Conservation (phyloP, 2,888 invertebrate species). For the Macrosoma leucophasiata region DNA sequence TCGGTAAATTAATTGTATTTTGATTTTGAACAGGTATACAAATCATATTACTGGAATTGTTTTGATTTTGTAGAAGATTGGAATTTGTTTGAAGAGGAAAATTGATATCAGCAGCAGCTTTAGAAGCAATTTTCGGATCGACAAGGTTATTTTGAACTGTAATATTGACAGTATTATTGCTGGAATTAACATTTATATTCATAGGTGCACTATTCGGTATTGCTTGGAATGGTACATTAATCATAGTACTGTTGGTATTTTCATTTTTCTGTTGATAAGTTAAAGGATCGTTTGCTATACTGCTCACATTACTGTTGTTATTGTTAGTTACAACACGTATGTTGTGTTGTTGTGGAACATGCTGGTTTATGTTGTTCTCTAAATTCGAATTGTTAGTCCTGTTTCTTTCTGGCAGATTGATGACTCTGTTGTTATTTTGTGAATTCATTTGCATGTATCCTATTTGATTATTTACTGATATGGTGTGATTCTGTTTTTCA, state of each 20-base stretch:
- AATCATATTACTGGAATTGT: slow-evolving; percentile 53
- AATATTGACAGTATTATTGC: slow-evolving; percentile 68
- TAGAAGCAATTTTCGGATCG: slow-evolving; percentile 67
- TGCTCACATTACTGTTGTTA: slow-evolving; percentile 45
- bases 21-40: slow-evolving; percentile 64
- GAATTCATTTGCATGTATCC: slow-evolving; percentile 68
- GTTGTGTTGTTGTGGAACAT: slow-evolving; percentile 64
- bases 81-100: slow-evolving; percentile 58
- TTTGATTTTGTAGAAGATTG: slow-evolving; percentile 54
- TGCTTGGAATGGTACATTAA: slow-evolving; percentile 69
- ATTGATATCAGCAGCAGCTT: slow-evolving; percentile 55
- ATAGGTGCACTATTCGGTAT: slow-evolving; percentile 71
- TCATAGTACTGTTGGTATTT: slow-evolving; percentile 61
- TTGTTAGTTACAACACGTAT: slow-evolving; percentile 67
- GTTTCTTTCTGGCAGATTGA: slow-evolving; percentile 64
- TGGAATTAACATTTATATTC: slow-evolving; percentile 70
- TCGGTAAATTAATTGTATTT: slow-evolving; percentile 66
- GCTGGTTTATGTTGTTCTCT: slow-evolving; percentile 56
- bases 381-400: slow-evolving; percentile 51
- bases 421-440: slow-evolving; percentile 61
- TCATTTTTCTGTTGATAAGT: slow-evolving; percentile 63
- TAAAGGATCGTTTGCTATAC: slow-evolving; percentile 50
- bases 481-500: slow-evolving; percentile 60
- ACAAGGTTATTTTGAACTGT: slow-evolving; percentile 70
- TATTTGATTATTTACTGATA: slow-evolving; percentile 63